A percentile compares a stretch with the other conserved stretches of the same genome.
phyloP scores from a whole-genome alignment of 2,113 vertebrate genomes.

The Hyperoodon ampullatus region DNA sequence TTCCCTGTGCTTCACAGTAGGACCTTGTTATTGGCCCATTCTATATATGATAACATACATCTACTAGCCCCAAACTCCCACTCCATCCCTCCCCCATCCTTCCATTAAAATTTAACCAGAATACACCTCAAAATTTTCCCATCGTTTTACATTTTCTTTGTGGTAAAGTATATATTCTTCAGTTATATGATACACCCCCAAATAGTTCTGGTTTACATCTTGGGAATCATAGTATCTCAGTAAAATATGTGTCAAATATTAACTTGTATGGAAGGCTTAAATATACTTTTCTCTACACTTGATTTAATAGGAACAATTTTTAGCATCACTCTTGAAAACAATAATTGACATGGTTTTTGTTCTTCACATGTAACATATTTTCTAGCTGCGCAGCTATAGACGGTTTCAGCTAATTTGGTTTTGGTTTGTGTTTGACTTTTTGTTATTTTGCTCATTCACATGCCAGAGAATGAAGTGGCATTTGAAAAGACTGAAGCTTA shows the following conservation, averaged over 20 bases:
- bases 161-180: conserved; percentile 52
- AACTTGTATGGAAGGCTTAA: conserved; percentile 30
- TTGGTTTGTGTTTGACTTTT: neutral
- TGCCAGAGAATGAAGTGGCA: neutral
- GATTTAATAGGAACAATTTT: conserved; percentile 10
- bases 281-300: conserved; percentile 27
- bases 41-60: neutral
- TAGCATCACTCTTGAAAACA: conserved; percentile 5
- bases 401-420: neutral
- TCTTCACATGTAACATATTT: neutral
- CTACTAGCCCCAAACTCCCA: neutral
- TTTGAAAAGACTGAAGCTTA: neutral
- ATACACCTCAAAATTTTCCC: neutral
- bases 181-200: neutral
- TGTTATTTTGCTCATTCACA: neutral
- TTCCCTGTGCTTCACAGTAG: neutral
- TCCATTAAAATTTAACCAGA: conserved; percentile 30
- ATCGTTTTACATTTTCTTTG: conserved; percentile 50
- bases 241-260: conserved; percentile 32
- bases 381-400: neutral
- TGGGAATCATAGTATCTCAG: conserved; percentile 6
- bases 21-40: neutral
- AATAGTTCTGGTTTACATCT: conserved; percentile 43
- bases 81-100: neutral
- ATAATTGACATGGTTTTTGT: neutral